Percentiles rank a stretch among this genome's conserved stretches.
phyloP scores from a whole-genome alignment of 2,888 invertebrate species.

The Agrilus cyanescens region DNA sequence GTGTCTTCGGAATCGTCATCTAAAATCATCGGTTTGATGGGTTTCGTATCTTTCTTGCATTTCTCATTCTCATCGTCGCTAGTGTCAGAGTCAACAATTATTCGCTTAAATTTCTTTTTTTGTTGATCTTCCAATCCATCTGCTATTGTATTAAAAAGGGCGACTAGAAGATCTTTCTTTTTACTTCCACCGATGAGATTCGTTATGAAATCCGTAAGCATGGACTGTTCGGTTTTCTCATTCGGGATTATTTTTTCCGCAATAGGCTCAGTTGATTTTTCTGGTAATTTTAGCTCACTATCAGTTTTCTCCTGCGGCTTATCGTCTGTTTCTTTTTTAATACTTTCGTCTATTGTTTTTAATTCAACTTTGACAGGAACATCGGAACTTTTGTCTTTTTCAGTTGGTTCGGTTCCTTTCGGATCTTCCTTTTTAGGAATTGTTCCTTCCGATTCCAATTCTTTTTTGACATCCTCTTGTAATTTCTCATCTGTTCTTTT shows the following conservation, averaged over 20 bases:
- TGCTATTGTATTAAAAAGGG: conserved; percentile 24
- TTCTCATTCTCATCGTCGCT: conserved; percentile 33
- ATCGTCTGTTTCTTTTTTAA: neutral
- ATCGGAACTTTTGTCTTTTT: conserved; percentile 2
- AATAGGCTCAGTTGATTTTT: neutral
- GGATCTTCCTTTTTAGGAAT: conserved; percentile 4
- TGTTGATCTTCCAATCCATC: conserved; percentile 25
- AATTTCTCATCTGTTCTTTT: conserved; percentile 7
- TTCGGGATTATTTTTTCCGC: neutral
- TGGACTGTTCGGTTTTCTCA: conserved; percentile 20
- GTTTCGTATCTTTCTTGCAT: conserved; percentile 30
- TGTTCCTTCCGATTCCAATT: conserved; percentile 1
- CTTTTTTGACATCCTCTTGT: conserved; percentile 1
- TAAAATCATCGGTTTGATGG: conserved; percentile 21
- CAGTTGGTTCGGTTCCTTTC: neutral
- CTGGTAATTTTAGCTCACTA: neutral
- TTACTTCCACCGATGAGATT: conserved; percentile 23
- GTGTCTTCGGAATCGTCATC: conserved; percentile 22
- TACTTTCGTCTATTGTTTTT: neutral
- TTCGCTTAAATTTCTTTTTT: conserved; percentile 44
- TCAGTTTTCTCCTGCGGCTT: neutral
- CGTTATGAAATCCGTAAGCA: conserved; percentile 24
- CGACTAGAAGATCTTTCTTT: conserved; percentile 21
- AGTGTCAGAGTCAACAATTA: conserved; percentile 44
- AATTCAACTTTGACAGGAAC: neutral